Conservation (phyloP, 2,113 vertebrate species). For the Neomonachus schauinslandi region DNA sequence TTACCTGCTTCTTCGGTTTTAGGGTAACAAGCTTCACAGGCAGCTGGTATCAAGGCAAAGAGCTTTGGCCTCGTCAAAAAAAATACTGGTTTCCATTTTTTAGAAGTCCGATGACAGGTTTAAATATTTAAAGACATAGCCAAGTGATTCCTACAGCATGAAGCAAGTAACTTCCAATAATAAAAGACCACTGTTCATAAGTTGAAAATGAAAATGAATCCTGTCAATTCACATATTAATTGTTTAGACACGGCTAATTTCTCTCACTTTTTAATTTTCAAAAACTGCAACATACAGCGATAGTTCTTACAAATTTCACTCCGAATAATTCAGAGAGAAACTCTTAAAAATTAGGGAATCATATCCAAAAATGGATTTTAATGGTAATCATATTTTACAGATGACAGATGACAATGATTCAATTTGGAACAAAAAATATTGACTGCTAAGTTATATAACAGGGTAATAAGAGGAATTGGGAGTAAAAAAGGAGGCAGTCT, state of each 20-base stretch:
- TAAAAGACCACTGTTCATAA: background rate
- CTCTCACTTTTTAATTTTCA: background rate
- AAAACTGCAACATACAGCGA: background rate
- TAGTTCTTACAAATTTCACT: background rate
- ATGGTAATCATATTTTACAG: background rate
- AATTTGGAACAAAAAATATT: background rate
- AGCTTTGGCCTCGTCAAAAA: background rate
- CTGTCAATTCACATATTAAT: background rate
- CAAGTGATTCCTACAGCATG: background rate
- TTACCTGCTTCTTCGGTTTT: background rate
- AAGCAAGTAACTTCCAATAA: background rate
- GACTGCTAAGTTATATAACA: accelerated
- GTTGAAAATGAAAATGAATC: background rate
- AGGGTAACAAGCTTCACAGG: background rate
- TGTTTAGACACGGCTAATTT: background rate
- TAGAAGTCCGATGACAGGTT: background rate
- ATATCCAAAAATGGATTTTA: background rate
- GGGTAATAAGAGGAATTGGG: accelerated
- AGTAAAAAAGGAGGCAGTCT: background rate
- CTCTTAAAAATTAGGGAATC: background rate
- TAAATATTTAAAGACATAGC: background rate
- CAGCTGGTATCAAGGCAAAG: background rate
- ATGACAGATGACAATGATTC: background rate
- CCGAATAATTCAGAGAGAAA: background rate
- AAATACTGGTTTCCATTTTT: background rate